These are phyloP conservation scores for sheep (Ovis aries) DNA, from an alignment of 2,113 vertebrate genomes.

Conservation along the genomic window DNA sequence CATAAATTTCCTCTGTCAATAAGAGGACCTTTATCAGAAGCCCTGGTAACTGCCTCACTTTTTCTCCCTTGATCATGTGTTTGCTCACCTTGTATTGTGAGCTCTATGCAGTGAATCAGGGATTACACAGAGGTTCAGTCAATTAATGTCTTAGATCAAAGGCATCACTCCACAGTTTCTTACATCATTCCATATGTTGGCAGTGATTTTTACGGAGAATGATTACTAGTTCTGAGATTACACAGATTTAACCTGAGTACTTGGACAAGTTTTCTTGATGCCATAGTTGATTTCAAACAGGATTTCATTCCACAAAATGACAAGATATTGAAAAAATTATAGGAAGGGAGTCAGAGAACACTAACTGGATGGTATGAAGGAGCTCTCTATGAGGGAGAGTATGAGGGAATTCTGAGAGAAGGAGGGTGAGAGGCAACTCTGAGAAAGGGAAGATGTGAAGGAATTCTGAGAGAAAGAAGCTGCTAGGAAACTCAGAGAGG, in stretches of 20 bases:
- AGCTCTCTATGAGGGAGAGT: neutral
- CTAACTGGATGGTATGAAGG: neutral
- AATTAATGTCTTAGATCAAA: constrained; percentile 57
- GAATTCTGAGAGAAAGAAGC: neutral
- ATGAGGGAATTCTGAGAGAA: neutral
- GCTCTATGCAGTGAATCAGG: constrained; percentile 21
- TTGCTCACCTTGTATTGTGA: constrained; percentile 28
- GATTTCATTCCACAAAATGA: constrained; percentile 44
- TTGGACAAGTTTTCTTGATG: constrained; percentile 45
- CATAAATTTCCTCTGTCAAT: neutral
- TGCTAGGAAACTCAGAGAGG: neutral
- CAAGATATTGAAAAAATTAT: constrained; percentile 18
- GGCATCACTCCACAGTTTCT: constrained; percentile 24
- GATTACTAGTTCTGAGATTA: constrained; percentile 35
- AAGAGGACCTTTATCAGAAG: neutral
- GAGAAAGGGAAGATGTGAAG: neutral
- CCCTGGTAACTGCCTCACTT: neutral
- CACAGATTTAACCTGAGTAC: constrained; percentile 40
- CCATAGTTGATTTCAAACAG: constrained; percentile 34
- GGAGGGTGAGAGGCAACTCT: neutral
- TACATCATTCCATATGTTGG: neutral
- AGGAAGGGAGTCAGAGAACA: neutral
- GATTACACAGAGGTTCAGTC: constrained; percentile 23
- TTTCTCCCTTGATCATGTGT: neutral
- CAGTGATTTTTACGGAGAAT: constrained; percentile 27